These are phyloP conservation scores for Pseudopleuronectes americanus DNA, from an alignment of 2,797 vertebrate genomes.

Conservation along the genomic window DNA sequence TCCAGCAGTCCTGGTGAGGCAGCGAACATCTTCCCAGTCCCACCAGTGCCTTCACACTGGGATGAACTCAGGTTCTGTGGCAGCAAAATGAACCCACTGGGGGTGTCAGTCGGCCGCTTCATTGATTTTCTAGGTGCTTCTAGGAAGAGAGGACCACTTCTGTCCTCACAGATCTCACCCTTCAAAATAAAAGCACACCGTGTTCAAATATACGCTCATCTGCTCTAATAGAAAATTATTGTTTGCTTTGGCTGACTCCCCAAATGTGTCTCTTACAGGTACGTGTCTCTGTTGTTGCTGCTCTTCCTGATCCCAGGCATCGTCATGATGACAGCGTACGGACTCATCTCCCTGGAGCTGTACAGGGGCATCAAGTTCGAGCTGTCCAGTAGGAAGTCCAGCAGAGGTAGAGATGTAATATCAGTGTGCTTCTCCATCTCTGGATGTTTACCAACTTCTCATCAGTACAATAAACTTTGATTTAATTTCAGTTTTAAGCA, in stretches of 20 bases:
- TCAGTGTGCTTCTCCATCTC: no score
- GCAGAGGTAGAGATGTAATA: slow-evolving; percentile 82
- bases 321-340: slow-evolving; percentile 94
- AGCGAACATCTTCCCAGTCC: neutral
- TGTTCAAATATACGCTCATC: neutral
- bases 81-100: no score
- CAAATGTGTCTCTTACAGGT: slow-evolving; percentile 80
- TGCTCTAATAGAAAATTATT: no score
- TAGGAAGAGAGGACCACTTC: neutral
- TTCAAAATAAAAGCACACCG: no score
- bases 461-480: no score
- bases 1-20: slow-evolving; percentile 95
- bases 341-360: slow-evolving; percentile 94
- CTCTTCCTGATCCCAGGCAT: slow-evolving; percentile 96
- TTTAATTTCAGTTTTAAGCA: no score
- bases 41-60: no score
- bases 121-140: slow-evolving; percentile 1
- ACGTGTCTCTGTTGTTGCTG: slow-evolving; percentile 90
- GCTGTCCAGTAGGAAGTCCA: slow-evolving; percentile 86
- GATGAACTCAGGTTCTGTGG: no score
- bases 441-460: no score
- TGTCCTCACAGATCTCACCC: no score
- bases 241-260: neutral
- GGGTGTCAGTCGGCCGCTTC: no score
- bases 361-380: slow-evolving; percentile 95